Base-by-base conservation (phyloP, 2,888 invertebrate genomes). In the Tineola bisselliella region DNA sequence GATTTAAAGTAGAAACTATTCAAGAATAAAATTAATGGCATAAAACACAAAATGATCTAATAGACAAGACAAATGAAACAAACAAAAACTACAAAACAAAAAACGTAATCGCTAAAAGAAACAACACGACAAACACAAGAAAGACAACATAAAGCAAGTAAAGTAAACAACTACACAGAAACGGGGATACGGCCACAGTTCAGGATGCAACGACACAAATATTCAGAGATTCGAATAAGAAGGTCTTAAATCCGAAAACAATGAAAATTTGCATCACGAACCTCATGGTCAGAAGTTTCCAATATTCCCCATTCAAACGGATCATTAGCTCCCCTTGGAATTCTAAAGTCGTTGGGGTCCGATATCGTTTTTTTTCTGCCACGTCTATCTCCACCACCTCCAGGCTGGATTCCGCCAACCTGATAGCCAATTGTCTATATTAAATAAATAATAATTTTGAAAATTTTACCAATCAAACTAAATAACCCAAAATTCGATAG, bases 381-480 rank as follows among this genome's bases (percentile, higher is more conserved):
- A 74, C 87, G 70, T 72, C 76, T 71, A 79, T 84, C 69, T 73
- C 75, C 71, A 73, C 75, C 70, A 11, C 25, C 90, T 61, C 90
- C 88, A 66, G 90, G 89, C 63, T 87, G 87, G 64, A 87, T 82
- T 66, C 87, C 81, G 66, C 84, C 82, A 70, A 84, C 86, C 63
- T 63, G 44, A 65, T 63, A 56, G 64, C 61, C 19, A 62, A 60
- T 63, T 13, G 1, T 60, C 10, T 38, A 5, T n/a, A 48, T 48
- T 48, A 15, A 15, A 48, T 48, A 10, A 1, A 15, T n/a, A 2
- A 3, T 15, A 56, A 56, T 56, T 19, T 56, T 56, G 56, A 56
- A 25, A 48, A 48, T 48, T 48, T 48, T 18, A 15, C 18, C 18
- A 48, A 48, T 18, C 3, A 18, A 25, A 4, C 6, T 25, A 25